Conservation (phyloP, 1,140 invertebrate genomes). For the Bradynema listronoti region DNA sequence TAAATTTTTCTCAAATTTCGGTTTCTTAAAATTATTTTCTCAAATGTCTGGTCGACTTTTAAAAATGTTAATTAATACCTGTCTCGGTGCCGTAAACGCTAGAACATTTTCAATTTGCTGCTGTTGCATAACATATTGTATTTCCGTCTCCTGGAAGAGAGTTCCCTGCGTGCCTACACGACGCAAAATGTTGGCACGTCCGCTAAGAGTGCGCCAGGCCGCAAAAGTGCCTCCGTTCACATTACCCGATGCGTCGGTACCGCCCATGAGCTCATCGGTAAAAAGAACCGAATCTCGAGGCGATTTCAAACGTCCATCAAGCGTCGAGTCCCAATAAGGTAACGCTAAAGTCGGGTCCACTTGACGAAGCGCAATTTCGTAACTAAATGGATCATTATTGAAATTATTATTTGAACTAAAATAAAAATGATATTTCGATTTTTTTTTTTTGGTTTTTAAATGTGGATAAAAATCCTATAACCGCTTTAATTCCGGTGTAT, state of each 20-base stretch:
- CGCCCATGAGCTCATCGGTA: conserved; percentile 51
- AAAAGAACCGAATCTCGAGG: conserved; percentile 35
- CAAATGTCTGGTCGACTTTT: no score
- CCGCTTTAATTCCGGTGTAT: not conserved
- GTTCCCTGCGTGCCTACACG: conserved; percentile 37
- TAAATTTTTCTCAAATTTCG: no score
- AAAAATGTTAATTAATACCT: not conserved
- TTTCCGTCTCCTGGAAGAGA: conserved; percentile 26
- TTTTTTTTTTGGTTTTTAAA: not conserved
- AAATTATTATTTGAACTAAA: not conserved
- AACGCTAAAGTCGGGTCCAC: conserved; percentile 36
- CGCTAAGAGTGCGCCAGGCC: conserved; percentile 33
- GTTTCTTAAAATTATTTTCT: no score
- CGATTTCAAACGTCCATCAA: conserved; percentile 35
- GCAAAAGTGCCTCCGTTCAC: conserved; percentile 28
- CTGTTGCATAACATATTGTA: conserved; percentile 15
- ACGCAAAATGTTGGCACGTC: conserved; percentile 27
- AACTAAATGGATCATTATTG: conserved; percentile 21
- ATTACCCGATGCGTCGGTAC: conserved; percentile 40
- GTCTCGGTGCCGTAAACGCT: conserved; percentile 33
- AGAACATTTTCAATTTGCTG: conserved; percentile 39
- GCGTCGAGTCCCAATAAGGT: conserved; percentile 38
- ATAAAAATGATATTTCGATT: not conserved
- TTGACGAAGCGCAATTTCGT: conserved; percentile 36
- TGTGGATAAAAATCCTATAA: not conserved